Conservation (phyloP, 2,113 vertebrate genomes). For the Nicator chloris region DNA sequence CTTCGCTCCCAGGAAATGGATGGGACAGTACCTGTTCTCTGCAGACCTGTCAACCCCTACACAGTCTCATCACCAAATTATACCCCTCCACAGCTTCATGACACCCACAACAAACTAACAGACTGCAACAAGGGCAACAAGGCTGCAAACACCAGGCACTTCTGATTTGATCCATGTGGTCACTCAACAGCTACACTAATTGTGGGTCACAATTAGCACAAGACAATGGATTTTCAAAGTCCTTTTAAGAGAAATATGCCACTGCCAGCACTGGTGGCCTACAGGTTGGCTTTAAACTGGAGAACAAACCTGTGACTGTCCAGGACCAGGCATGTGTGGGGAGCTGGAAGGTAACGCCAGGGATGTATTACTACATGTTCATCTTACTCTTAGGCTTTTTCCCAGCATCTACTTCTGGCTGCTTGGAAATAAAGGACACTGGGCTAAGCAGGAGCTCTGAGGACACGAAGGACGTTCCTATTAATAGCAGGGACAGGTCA, state of each 20-base stretch:
- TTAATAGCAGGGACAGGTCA: background rate
- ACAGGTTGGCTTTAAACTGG: background rate
- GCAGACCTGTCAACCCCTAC: background rate
- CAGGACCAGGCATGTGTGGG: accelerated
- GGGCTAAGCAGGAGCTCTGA: background rate
- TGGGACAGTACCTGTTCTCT: background rate
- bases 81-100: background rate
- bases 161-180: background rate
- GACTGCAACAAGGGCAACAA: background rate
- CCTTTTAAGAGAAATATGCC: background rate
- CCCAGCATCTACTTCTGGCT: background rate
- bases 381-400: background rate
- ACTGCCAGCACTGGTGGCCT: background rate
- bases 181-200: background rate
- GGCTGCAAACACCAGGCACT: background rate
- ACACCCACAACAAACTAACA: background rate
- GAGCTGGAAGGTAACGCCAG: background rate
- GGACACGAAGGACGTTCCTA: background rate
- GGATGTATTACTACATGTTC: background rate
- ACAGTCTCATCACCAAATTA: background rate
- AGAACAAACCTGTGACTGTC: background rate
- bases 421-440: background rate
- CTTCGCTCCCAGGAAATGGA: background rate
- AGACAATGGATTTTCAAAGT: background rate
- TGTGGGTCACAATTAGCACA: background rate